These are phyloP conservation scores for Phalacrocorax carbo DNA, from an alignment of 2,113 vertebrate genomes.

Conservation along the genomic window DNA sequence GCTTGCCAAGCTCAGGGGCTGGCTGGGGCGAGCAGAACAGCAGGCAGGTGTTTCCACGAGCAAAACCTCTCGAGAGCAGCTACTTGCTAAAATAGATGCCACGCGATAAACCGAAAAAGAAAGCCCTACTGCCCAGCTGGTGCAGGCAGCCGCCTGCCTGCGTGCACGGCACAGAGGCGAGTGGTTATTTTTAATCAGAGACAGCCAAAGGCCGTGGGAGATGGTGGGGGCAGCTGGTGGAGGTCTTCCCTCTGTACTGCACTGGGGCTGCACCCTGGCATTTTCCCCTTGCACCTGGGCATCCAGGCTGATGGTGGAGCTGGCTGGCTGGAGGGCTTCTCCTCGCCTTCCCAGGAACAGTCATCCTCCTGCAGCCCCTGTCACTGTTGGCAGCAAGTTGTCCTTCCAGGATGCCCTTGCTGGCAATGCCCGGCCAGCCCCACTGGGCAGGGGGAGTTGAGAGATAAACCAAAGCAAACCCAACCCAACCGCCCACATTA, in stretches of 20 bases:
- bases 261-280: not conserved
- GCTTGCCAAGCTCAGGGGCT: fast-evolving
- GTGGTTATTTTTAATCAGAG: not conserved
- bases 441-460: fast-evolving
- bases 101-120: not conserved
- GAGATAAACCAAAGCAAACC: not conserved
- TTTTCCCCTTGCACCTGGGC: not conserved
- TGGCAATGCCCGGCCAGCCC: not conserved
- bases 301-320: not conserved
- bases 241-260: not conserved
- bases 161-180: fast-evolving
- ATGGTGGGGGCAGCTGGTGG: not conserved
- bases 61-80: not conserved
- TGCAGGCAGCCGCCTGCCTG: not conserved
- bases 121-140: not conserved
- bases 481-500: not conserved
- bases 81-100: conserved; percentile 4
- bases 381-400: not conserved
- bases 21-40: not conserved
- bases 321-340: not conserved
- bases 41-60: not conserved
- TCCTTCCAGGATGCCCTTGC: not conserved
- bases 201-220: not conserved
- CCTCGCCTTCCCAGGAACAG: not conserved
- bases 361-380: not conserved